phyloP scores from a whole-genome alignment of 30 jellyfish, hydroid and myxozoan species.

The Aurelia aurita region DNA sequence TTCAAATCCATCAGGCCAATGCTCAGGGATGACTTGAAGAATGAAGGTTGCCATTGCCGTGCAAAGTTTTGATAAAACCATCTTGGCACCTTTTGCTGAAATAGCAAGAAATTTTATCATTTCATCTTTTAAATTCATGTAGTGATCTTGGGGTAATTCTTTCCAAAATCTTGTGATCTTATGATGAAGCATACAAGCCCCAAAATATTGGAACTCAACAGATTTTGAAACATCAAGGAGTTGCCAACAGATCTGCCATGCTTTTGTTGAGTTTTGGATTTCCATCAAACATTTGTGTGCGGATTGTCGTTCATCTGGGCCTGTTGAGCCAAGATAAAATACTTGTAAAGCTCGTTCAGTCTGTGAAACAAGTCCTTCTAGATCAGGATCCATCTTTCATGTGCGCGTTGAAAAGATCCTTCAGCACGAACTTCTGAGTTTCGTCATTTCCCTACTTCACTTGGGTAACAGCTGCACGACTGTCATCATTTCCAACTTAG shows the following conservation, averaged over 20 bases:
- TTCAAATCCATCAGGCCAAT: constrained; percentile 48
- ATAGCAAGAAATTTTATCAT: constrained; percentile 26
- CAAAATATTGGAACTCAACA: constrained; percentile 85
- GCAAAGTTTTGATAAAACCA: constrained; percentile 76
- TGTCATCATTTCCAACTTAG: no score
- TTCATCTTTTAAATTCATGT: constrained; percentile 55
- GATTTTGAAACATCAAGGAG: constrained; percentile 54
- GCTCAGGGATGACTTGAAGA: constrained; percentile 52
- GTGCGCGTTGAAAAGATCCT: not conserved
- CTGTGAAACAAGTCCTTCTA: constrained; percentile 8
- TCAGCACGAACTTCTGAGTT: no score
- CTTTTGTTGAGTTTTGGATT: constrained; percentile 68
- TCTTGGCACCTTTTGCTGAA: constrained; percentile 49
- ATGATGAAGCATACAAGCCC: constrained; percentile 79
- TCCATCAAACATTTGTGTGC: constrained; percentile 88
- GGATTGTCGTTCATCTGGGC: constrained; percentile 50
- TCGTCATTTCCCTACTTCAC: no score
- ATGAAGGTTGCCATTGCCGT: constrained; percentile 58
- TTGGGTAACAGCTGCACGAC: no score
- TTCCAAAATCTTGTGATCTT: constrained; percentile 63
- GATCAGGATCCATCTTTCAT: constrained; percentile 24
- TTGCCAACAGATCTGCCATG: constrained; percentile 88
- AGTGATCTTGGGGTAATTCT: constrained; percentile 67
- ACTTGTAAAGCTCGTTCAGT: constrained; percentile 73
- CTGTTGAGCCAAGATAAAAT: constrained; percentile 59